These are phyloP conservation scores for Mellivora capensis DNA, from an alignment of 2,113 vertebrate species.

Conservation along the genomic window DNA sequence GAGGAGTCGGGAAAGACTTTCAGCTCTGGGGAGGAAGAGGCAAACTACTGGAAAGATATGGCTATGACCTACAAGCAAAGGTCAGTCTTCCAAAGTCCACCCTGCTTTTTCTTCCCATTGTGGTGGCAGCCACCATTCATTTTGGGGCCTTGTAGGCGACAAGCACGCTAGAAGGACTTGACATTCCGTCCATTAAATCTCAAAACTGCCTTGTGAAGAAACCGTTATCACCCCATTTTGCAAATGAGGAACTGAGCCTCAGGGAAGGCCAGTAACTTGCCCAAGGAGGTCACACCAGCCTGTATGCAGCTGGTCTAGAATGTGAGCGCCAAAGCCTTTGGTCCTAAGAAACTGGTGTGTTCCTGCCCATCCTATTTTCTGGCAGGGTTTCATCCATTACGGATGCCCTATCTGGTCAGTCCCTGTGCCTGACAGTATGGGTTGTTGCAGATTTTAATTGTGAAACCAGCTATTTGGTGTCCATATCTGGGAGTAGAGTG, in stretches of 20 bases:
- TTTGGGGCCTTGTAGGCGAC: background rate
- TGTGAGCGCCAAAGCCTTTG: background rate
- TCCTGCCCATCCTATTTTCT: background rate
- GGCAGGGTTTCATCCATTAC: background rate
- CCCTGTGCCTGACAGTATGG: background rate
- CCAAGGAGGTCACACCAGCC: background rate
- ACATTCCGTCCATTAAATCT: background rate
- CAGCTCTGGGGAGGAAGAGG: conserved; percentile 89
- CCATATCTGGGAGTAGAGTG: background rate
- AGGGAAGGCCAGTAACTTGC: background rate
- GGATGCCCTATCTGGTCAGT: background rate
- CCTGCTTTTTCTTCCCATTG: background rate
- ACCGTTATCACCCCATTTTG: background rate
- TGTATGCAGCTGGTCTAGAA: background rate
- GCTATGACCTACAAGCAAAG: conserved; percentile 90
- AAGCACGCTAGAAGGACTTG: background rate
- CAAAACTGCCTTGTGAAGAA: background rate
- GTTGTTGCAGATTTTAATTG: background rate
- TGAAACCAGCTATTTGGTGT: background rate
- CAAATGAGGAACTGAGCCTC: background rate
- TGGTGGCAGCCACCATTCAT: too few relatives aligned
- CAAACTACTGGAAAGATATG: conserved; percentile 92
- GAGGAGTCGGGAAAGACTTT: conserved; percentile 85
- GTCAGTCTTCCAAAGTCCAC: conserved; percentile 75
- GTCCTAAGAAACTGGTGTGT: background rate